A percentile compares a stretch with the other conserved stretches of the same genome.
Conservation (phyloP, 2,888 invertebrate species). For the Drosophila nr. fundita region DNA sequence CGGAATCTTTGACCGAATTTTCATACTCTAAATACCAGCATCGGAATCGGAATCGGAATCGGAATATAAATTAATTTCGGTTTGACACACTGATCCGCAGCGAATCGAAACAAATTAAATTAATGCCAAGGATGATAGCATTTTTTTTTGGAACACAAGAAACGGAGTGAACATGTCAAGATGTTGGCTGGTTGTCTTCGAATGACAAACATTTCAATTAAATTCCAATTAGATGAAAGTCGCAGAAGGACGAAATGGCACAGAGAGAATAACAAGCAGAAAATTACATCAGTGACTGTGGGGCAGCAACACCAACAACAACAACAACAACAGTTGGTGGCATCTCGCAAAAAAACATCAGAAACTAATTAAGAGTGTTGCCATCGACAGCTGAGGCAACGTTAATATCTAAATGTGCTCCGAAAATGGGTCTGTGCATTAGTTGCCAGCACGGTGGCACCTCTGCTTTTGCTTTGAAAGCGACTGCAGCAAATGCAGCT, state of each 20-base stretch:
- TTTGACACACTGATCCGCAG: neutral
- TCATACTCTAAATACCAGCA: neutral
- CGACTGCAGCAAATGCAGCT: neutral
- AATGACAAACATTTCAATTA: conserved; percentile 69
- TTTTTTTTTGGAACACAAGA: neutral
- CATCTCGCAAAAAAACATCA: conserved; percentile 41
- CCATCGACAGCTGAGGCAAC: conserved; percentile 48
- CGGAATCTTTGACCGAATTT: neutral
- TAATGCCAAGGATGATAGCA: neutral
- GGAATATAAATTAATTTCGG: neutral
- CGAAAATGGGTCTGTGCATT: neutral
- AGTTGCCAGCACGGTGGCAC: neutral
- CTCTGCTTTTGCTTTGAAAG: neutral
- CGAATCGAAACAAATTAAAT: conserved; percentile 4
- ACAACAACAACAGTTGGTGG: conserved; percentile 5
- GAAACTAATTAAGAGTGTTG: conserved; percentile 66
- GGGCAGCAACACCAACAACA: neutral
- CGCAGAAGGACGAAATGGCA: conserved; percentile 36
- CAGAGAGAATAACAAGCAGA: conserved; percentile 31
- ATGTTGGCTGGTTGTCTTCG: conserved; percentile 27
- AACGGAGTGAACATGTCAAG: conserved; percentile 30
- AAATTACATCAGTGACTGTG: conserved; percentile 52
- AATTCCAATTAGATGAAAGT: conserved; percentile 63
- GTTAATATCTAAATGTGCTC: conserved; percentile 1
- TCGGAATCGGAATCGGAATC: neutral